Evolutionary conservation across 2,113 vertebrate species (phyloP), one percentile per base, ranked within the genome.

Genomic region (Phrynosoma blainvillii): DNA sequence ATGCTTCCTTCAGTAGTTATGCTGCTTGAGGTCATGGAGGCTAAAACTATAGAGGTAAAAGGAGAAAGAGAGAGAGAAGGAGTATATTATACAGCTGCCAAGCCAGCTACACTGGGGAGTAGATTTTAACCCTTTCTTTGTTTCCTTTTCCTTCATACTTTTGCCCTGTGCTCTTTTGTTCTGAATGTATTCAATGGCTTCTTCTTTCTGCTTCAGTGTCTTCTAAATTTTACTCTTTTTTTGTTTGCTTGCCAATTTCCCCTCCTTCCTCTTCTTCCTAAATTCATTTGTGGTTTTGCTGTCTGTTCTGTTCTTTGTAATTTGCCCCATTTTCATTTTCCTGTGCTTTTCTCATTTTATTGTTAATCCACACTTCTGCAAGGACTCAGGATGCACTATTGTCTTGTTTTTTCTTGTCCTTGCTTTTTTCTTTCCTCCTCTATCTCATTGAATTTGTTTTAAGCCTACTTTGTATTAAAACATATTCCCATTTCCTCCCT

Each of bases 1-100:
- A 88, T 83, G 87, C 30, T 83, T 40, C 80, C 73, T 66, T 74
- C 73, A 52, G 73, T 66, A 30, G 54, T 66, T 71, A 76, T 66
- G 71, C 71, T 70, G 30, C 54, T 30, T 76, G 59, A 18, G 79
- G 70, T 68, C 30, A 27, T 54, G 6, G 11, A 84, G 81, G 59
- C n/a, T 25, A 77, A 66, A 52, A 83, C 16, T 16, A 52, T 75
- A 68, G 30, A 23, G 1, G 52, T 5, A 84, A 56, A 83, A 25
- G 47, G 9, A 77, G 32, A 74, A 52, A 42, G 27, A 65, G 32
- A 87, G 16, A 70, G 30, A 59, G 32, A 54, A 32, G 21, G 62
- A 30, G 68, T 68, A 36, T 52, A 70, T 83, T 77, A 21, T 87
- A 52, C 30, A 56, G 47, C 59, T 83, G 73, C 59, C 14, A 86